Evolutionary conservation across 2,797 vertebrate genomes (phyloP).

Genomic region (Syngnathus rostellatus): DNA sequence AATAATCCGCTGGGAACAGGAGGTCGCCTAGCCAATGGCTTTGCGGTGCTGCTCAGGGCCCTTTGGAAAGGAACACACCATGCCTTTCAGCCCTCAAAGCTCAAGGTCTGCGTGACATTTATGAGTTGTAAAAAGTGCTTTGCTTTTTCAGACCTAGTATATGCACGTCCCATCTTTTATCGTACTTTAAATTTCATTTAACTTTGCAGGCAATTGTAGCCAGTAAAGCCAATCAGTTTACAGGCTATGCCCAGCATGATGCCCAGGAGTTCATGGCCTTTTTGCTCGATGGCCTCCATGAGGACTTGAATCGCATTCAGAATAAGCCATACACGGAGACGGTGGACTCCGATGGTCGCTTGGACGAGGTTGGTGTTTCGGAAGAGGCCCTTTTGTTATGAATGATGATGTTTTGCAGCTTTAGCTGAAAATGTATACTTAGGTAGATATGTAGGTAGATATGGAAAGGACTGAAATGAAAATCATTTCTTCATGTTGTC

Average conservation of each 20-base stretch:
- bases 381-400: not conserved
- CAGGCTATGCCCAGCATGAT: conserved; percentile 95
- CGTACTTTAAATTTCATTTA: not conserved
- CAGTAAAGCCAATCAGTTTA: conserved; percentile 98
- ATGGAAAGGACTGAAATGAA: not conserved
- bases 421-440: not conserved
- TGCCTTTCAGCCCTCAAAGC: conserved; percentile 94
- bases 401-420: not conserved
- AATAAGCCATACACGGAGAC: conserved; percentile 97
- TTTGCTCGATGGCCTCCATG: conserved; percentile 89
- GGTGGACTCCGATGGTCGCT: conserved; percentile 84
- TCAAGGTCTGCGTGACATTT: conserved; percentile 74
- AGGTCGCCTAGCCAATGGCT: conserved; percentile 88
- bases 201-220: conserved; percentile 85
- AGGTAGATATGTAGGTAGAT: not conserved
- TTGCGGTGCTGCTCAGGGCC: conserved; percentile 87
- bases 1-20: conserved; percentile 92
- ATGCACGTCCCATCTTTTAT: not conserved
- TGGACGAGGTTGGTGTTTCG: conserved; percentile 74
- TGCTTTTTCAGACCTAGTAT: too few relatives aligned
- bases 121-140: not conserved
- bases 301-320: conserved; percentile 97
- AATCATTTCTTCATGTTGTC: not conserved
- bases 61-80: conserved; percentile 98
- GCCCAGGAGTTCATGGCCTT: conserved; percentile 99